These are phyloP conservation scores for Melangyna quadrimaculata DNA, from an alignment of 2,888 invertebrate species.

Conservation along the genomic window DNA sequence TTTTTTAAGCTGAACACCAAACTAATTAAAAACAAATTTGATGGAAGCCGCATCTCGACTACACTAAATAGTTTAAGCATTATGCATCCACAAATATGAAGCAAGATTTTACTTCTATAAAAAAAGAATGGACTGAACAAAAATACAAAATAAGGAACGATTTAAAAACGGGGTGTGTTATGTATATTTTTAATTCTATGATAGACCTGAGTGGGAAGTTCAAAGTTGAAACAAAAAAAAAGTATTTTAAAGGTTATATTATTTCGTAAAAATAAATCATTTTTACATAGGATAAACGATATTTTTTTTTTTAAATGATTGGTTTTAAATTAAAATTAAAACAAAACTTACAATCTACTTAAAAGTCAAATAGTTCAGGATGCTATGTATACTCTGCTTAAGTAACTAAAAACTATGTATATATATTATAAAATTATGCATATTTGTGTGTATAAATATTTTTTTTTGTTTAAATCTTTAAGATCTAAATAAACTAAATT, in stretches of 20 bases:
- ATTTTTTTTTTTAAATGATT: background rate
- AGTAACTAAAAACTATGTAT: conserved; percentile 51
- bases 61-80: background rate
- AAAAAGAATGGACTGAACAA: background rate
- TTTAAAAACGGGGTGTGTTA: background rate
- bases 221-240: background rate
- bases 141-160: background rate
- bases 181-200: background rate
- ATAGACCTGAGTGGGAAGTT: conserved; percentile 24
- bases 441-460: conserved; percentile 61
- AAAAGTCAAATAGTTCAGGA: conserved; percentile 62
- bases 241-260: background rate
- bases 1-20: too few species aligned
- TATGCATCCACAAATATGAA: background rate
- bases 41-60: background rate
- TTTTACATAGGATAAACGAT: background rate
- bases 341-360: conserved; percentile 51
- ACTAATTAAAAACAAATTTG: too few species aligned
- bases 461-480: conserved; percentile 41
- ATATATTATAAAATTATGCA: conserved; percentile 45
- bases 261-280: background rate
- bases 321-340: conserved; percentile 1
- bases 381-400: conserved; percentile 66
- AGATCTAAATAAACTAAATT: conserved; percentile 56
- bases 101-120: background rate